A percentile compares a stretch with the other conserved stretches of the same genome.
Conservation (phyloP, 2,888 invertebrate genomes). For the Papilio demoleus region DNA sequence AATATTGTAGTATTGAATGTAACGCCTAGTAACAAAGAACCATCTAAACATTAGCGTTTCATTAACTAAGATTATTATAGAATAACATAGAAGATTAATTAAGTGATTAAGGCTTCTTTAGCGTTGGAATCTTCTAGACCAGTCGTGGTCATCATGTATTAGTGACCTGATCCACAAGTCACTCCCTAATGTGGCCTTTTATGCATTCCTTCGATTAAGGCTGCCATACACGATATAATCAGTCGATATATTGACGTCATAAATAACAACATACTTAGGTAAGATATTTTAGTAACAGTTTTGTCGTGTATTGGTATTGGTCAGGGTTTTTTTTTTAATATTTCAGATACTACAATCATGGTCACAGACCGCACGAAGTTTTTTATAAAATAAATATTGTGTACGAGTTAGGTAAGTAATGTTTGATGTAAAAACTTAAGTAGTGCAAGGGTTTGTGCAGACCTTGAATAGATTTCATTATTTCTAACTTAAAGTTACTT, state of each 20-base stretch:
- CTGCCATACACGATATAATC: not conserved
- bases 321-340: conserved; percentile 8
- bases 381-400: not conserved
- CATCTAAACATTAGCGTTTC: no score
- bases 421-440: not conserved
- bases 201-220: not conserved
- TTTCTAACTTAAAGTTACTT: not conserved
- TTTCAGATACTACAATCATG: not conserved
- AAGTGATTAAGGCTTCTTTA: no score
- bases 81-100: no score
- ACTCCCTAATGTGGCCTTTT: no score
- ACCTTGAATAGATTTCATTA: not conserved
- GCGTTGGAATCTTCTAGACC: no score
- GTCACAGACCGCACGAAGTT: conserved; percentile 7
- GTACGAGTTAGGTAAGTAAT: not conserved
- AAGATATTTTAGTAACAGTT: not conserved
- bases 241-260: not conserved
- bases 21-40: no score
- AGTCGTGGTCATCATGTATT: no score
- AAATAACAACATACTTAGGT: conserved; percentile 3
- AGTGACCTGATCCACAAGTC: no score
- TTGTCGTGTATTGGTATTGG: not conserved
- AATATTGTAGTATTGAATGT: no score
- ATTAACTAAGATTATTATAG: no score
- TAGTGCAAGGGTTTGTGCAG: conserved; percentile 1